A percentile compares a stretch with the other conserved stretches of the same genome.
Conservation (phyloP, 2,113 vertebrate genomes). For the Stictonetta naevosa region DNA sequence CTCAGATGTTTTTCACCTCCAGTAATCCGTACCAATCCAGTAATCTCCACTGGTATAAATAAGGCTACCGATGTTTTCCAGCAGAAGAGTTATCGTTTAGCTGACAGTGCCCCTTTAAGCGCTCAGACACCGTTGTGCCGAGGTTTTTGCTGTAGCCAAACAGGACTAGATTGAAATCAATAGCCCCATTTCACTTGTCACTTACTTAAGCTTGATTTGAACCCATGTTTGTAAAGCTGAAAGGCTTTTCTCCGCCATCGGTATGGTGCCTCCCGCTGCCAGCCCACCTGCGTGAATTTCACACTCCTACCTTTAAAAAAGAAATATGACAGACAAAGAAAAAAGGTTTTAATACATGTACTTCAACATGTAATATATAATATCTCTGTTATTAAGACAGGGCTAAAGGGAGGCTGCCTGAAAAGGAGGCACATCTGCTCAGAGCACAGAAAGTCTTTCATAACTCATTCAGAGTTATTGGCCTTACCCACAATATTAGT, state of each 20-base stretch:
- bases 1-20: not conserved
- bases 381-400: not conserved
- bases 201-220: conserved; percentile 62
- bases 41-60: not conserved
- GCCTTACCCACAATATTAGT: conserved; percentile 75
- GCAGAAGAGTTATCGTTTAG: not conserved
- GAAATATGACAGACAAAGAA: not conserved
- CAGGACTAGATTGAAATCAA: conserved; percentile 58
- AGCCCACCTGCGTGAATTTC: not conserved
- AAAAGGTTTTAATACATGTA: not conserved
- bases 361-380: not conserved
- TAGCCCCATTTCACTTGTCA: conserved; percentile 53
- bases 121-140: not conserved
- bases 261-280: not conserved
- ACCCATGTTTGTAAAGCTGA: conserved; percentile 44
- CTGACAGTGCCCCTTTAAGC: not conserved
- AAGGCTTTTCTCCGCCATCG: not conserved
- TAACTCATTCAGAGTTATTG: conserved; percentile 73
- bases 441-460: conserved; percentile 55
- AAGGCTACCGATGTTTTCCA: not conserved
- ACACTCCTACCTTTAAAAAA: not conserved
- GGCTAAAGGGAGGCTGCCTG: not conserved
- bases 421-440: conserved; percentile 33
- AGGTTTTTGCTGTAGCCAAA: conserved; percentile 50
- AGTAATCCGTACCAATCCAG: not conserved